Base-by-base conservation (phyloP, 2,797 vertebrate species). In the Steatocranus sp. region DNA sequence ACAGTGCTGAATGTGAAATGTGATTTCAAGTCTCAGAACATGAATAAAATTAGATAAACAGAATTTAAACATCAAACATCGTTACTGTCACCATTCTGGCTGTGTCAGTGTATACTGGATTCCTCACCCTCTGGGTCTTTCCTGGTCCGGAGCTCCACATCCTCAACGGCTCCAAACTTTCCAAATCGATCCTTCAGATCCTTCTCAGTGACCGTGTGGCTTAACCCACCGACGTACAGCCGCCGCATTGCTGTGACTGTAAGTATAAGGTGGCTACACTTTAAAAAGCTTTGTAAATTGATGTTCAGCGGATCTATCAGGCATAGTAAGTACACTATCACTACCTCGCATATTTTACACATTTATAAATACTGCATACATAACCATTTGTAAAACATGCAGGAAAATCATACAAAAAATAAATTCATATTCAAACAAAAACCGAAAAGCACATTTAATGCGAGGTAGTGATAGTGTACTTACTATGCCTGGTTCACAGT, bases 141-240 rank as follows among this genome's bases (percentile, higher is more conserved):
- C 49, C 97, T 96, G 17, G 96, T 97, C 53, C 98, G 95, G n/a
- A 99, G 93, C 86, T 99, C 98, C 76, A 97, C 93, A 20, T 97
- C 96, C 78, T 94, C 90, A 78, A 99, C 97, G 0, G 90, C 92
- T 54, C 98, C 98, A 91, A 99, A 99, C 81, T 97, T 98, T 68
- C 96, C 95, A 73, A 99, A 98, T 75, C 97, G 97, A 94, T 97
- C 97, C 86, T 95, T 95, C 36, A 99, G 93, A 75, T 99, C 98
- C 70, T 94, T 96, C 87, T 97, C 89, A 5, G 97, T 97, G 77
- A 99, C 83, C 0, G 90, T 83, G 86, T 97, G 96, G 83, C 96
- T 92, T 53, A 99, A 96, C 11, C 98, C 98, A 9, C 98, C 98
- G 0, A 99, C 73, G 15, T 97, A 99, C 5, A 99, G 92, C 1